phyloP scores from a whole-genome alignment of 1,140 invertebrate species.

The Armadillidium nasatum region DNA sequence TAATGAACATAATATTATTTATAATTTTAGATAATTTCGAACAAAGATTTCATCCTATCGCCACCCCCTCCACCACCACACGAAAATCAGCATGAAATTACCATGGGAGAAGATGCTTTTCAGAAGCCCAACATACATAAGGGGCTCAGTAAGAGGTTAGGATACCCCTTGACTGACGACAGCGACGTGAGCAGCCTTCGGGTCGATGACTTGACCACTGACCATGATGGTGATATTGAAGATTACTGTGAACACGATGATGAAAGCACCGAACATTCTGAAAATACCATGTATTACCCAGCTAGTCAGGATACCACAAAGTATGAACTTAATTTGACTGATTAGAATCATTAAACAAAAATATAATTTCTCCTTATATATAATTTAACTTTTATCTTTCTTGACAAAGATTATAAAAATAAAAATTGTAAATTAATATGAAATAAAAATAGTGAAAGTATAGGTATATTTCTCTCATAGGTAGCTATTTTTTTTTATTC shows the following conservation, averaged over 20 bases:
- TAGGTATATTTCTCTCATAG: too few relatives aligned
- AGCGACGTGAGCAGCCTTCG: slow-evolving; percentile 43
- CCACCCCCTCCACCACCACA: not conserved
- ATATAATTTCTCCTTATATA: too few relatives aligned
- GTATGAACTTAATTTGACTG: slow-evolving; percentile 25
- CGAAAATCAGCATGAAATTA: not conserved
- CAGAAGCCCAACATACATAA: not conserved
- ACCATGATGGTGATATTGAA: slow-evolving; percentile 80
- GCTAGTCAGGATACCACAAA: slow-evolving; percentile 55
- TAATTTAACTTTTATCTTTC: too few relatives aligned
- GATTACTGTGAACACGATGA: slow-evolving; percentile 76
- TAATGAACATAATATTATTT: too few relatives aligned
- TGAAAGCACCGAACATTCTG: slow-evolving; percentile 63
- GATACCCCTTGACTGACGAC: slow-evolving; percentile 59
- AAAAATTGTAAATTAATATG: too few relatives aligned
- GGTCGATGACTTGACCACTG: slow-evolving; percentile 60
- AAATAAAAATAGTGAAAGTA: too few relatives aligned
- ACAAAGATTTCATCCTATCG: slow-evolving; percentile 4
- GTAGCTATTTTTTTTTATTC: too few relatives aligned
- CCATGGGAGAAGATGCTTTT: slow-evolving; percentile 4
- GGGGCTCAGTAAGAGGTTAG: not conserved
- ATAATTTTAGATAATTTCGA: too few relatives aligned
- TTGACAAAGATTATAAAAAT: too few relatives aligned
- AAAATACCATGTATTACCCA: slow-evolving; percentile 57
- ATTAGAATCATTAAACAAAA: too few relatives aligned